Evolutionary conservation across 2,888 invertebrate species (phyloP).

Genomic region (Coecobrya sp.): DNA sequence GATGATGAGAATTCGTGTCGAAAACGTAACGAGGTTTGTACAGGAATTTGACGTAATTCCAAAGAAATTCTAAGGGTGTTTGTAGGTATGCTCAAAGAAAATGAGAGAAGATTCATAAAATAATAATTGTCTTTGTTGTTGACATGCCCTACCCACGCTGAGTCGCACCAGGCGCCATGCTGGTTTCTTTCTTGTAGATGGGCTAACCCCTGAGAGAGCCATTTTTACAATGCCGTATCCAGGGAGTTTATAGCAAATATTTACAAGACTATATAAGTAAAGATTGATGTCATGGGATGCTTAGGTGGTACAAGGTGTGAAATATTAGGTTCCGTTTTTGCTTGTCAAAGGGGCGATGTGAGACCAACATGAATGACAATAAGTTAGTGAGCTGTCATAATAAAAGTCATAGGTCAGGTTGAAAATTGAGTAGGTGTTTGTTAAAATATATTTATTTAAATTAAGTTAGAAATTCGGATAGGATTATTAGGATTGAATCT

Average conservation of each 20-base stretch:
- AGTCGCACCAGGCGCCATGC: too few species aligned
- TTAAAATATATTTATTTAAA: too few species aligned
- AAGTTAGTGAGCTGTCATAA: too few species aligned
- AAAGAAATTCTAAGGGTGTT: neutral
- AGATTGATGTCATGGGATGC: slow-evolving; percentile 27
- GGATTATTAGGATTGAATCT: too few species aligned
- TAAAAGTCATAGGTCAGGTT: too few species aligned
- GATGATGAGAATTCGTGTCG: neutral
- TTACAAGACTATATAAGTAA: neutral
- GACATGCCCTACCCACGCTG: slow-evolving; percentile 15
- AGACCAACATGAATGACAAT: too few species aligned
- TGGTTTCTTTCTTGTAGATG: neutral
- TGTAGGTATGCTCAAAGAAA: neutral
- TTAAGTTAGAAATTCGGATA: too few species aligned
- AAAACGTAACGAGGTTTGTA: neutral
- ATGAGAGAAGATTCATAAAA: neutral
- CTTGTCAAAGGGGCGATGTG: neutral
- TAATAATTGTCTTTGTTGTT: slow-evolving; percentile 35
- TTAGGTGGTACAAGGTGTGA: neutral
- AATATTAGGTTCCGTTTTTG: neutral
- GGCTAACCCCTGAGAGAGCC: neutral
- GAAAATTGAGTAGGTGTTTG: too few species aligned
- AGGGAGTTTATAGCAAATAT: slow-evolving; percentile 13
- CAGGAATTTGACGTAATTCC: neutral
- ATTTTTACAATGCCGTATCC: neutral